phyloP scores from a whole-genome alignment of 2,888 invertebrate genomes.

The Lasioglossum morio region DNA sequence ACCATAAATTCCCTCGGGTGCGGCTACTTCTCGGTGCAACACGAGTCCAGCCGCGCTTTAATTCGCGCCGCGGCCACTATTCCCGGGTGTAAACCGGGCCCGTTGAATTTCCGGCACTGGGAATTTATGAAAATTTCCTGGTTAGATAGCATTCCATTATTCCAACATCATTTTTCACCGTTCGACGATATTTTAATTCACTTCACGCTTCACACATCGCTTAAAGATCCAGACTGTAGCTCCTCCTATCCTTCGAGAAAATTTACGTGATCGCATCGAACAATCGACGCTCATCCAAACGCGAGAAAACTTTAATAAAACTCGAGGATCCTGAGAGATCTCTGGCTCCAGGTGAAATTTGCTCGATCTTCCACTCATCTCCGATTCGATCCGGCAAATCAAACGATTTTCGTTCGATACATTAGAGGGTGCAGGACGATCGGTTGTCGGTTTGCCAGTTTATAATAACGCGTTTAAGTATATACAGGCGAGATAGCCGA shows the following conservation, averaged over 20 bases:
- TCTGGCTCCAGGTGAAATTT: not conserved
- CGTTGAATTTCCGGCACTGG: not conserved
- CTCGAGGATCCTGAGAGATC: not conserved
- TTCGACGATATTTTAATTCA: not conserved
- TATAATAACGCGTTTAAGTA: slow-evolving; percentile 1
- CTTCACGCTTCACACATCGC: too few species aligned
- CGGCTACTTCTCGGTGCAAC: slow-evolving; percentile 49
- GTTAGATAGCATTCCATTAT: not conserved
- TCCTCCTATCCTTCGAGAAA: not conserved
- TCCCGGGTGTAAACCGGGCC: not conserved
- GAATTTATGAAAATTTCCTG: slow-evolving; percentile 6
- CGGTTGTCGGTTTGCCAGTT: not conserved
- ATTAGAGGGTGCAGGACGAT: not conserved
- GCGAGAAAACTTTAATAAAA: not conserved
- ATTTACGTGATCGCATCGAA: not conserved
- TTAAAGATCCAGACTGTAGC: not conserved
- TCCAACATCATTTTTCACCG: not conserved
- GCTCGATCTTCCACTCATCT: not conserved
- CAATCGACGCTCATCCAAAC: not conserved
- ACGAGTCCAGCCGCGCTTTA: slow-evolving; percentile 44
- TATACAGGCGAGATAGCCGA: not conserved
- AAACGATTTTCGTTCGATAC: not conserved
- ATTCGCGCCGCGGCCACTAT: slow-evolving; percentile 29
- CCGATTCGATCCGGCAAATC: not conserved
- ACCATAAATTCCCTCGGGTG: slow-evolving; percentile 67